phyloP scores from a whole-genome alignment of 2,113 vertebrate species.

The Cariama cristata region DNA sequence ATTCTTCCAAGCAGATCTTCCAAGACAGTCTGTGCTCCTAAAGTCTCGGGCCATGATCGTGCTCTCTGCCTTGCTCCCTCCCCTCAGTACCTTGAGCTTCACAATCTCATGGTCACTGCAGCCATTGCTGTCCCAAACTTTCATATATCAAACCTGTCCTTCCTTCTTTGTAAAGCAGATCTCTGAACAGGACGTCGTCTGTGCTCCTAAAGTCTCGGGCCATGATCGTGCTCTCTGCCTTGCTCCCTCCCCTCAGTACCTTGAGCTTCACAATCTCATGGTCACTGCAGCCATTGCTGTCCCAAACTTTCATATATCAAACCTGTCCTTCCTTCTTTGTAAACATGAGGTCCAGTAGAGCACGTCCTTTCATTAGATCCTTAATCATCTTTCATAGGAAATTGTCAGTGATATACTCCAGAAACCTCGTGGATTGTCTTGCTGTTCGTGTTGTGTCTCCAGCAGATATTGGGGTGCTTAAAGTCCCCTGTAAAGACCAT shows the following conservation, averaged over 20 bases:
- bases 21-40: too few relatives aligned
- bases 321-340: background rate
- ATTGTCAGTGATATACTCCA: background rate
- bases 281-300: background rate
- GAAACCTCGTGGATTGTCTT: background rate
- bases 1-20: background rate
- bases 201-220: background rate
- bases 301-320: background rate
- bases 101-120: background rate
- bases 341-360: background rate
- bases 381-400: background rate
- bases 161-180: background rate
- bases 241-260: background rate
- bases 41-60: too few relatives aligned
- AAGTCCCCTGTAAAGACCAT: background rate
- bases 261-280: background rate
- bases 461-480: background rate
- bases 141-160: rapidly evolving
- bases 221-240: background rate
- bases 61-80: background rate
- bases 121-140: background rate
- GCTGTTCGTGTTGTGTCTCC: background rate
- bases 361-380: background rate
- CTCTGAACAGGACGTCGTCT: background rate
- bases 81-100: background rate